A percentile compares a stretch with the other conserved stretches of the same genome.
Conservation (phyloP, 2,113 vertebrate species). For the Asarcornis scutulata region DNA sequence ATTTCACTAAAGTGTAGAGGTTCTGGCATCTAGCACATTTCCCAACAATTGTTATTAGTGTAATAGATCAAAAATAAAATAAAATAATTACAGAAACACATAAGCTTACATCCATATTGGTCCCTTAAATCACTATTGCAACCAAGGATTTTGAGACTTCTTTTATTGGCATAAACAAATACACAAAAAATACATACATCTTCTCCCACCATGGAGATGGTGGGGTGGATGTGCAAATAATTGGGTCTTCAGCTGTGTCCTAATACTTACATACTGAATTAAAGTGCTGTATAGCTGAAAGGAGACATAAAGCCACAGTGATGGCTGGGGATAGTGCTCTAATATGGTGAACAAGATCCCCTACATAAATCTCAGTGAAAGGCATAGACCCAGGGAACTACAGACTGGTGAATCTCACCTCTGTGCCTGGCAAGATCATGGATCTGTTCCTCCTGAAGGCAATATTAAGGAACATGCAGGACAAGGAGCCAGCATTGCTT, state of each 20-base stretch:
- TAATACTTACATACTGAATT: neutral
- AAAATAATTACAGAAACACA: neutral
- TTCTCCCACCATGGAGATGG: neutral
- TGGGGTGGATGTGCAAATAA: neutral
- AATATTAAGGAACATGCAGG: too few species aligned
- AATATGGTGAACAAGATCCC: neutral
- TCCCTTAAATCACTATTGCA: neutral
- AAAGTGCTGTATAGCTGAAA: neutral
- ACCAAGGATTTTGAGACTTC: neutral
- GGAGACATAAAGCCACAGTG: neutral
- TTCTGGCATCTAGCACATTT: neutral
- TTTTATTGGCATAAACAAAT: neutral
- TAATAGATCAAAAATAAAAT: neutral
- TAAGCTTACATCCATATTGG: neutral
- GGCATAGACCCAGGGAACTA: neutral
- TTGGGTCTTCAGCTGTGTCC: neutral
- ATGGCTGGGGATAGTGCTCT: neutral
- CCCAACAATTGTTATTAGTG: neutral
- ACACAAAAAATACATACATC: neutral
- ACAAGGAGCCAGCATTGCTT: too few species aligned
- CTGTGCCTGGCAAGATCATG: too few species aligned
- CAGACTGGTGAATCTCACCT: too few species aligned
- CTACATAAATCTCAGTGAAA: neutral
- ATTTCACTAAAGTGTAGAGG: rapidly evolving
- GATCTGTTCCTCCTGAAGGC: too few species aligned